Conservation (phyloP, 2,113 vertebrate genomes). For the Camelus bactrianus region DNA sequence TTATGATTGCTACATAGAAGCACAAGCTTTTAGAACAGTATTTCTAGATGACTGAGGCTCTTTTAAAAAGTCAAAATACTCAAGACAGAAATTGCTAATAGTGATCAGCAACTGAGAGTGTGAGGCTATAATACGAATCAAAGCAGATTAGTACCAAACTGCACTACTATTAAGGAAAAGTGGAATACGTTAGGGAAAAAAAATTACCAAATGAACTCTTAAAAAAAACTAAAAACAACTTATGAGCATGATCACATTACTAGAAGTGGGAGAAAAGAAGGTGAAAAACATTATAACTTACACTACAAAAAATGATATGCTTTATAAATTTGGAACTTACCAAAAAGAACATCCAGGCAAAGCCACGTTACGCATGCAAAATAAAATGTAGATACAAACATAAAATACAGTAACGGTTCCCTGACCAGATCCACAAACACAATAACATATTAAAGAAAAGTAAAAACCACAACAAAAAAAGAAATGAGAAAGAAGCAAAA, state of each 20-base stretch:
- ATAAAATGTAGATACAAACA: conserved; percentile 96
- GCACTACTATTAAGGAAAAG: conserved; percentile 79
- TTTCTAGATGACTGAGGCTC: conserved; percentile 71
- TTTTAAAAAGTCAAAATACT: conserved; percentile 73
- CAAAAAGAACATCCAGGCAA: conserved; percentile 99
- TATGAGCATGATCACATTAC: conserved; percentile 80
- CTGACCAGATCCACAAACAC: conserved; percentile 90
- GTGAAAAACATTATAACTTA: conserved; percentile 83
- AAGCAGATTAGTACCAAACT: conserved; percentile 86
- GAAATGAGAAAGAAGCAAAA: conserved; percentile 87
- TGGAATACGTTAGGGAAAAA: conserved; percentile 80
- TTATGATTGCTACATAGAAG: conserved; percentile 80
- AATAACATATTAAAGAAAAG: conserved; percentile 89
- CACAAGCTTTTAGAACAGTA: conserved; percentile 76
- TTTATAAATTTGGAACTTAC: conserved; percentile 96
- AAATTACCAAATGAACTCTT: conserved; percentile 76
- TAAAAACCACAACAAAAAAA: conserved; percentile 85
- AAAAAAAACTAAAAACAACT: conserved; percentile 80
- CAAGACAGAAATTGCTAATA: conserved; percentile 75
- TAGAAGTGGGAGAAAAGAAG: conserved; percentile 83
- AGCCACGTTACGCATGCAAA: conserved; percentile 99
- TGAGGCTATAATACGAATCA: conserved; percentile 80
- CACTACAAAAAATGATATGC: conserved; percentile 88
- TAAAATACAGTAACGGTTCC: conserved; percentile 94
- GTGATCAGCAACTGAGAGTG: conserved; percentile 80